Conservation (phyloP, 2,888 invertebrate genomes). For the Spodoptera exigua region DNA sequence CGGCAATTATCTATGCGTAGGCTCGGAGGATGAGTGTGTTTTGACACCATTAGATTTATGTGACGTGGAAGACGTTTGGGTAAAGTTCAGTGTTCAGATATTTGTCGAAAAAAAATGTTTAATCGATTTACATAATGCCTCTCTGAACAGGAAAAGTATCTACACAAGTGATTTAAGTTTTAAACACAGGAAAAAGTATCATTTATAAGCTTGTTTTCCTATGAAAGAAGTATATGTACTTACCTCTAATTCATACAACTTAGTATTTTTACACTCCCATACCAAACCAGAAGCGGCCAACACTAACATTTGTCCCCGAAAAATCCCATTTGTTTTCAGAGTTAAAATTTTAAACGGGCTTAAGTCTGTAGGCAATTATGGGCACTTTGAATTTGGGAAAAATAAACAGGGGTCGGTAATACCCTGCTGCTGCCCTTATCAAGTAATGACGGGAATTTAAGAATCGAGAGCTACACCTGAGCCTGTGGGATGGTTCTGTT, state of each 20-base stretch:
- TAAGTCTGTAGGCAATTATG: conserved; percentile 75
- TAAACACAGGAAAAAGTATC: too few relatives aligned
- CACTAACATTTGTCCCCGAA: conserved; percentile 49
- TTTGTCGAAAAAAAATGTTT: too few relatives aligned
- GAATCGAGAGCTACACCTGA: conserved; percentile 78
- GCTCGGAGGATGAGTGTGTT: conserved; percentile 7
- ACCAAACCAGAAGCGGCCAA: conserved; percentile 36
- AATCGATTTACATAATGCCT: too few relatives aligned
- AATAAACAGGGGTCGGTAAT: conserved; percentile 76
- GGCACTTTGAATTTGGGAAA: conserved; percentile 70
- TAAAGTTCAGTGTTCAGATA: too few relatives aligned
- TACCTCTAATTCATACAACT: too few relatives aligned
- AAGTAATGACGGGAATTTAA: conserved; percentile 80
- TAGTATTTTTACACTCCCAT: background rate
- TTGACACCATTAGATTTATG: conserved; percentile 9
- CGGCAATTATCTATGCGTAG: conserved; percentile 41
- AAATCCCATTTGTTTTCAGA: conserved; percentile 58
- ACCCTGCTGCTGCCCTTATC: conserved; percentile 74
- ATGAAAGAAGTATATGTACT: background rate
- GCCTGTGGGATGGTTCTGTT: conserved; percentile 57
- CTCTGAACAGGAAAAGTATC: too few relatives aligned
- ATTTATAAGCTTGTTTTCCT: background rate
- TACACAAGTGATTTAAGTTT: too few relatives aligned
- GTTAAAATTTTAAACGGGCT: conserved; percentile 73
- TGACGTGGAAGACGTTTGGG: background rate